These are phyloP conservation scores for Stegodyphus mimosarum DNA, from an alignment of 1,140 invertebrate genomes.

Conservation along the genomic window DNA sequence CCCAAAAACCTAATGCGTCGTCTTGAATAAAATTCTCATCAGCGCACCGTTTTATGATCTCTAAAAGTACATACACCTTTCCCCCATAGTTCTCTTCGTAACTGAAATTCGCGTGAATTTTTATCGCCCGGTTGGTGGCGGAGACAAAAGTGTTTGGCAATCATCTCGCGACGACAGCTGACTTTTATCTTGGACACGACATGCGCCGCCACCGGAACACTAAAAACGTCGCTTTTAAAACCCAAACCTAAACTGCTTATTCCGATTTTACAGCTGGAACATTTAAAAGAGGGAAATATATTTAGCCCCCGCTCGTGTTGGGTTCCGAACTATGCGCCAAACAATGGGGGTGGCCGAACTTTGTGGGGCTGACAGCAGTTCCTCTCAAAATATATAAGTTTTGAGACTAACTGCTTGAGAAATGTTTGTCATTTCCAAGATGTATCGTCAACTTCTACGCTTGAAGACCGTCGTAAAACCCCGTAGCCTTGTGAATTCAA, in stretches of 20 bases:
- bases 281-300: slow-evolving; percentile 39
- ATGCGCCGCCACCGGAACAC: slow-evolving; percentile 24
- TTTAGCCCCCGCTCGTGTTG: slow-evolving; percentile 10
- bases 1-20: too few relatives aligned
- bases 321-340: slow-evolving; percentile 1
- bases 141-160: slow-evolving; percentile 38
- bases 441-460: neutral
- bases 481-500: too few relatives aligned
- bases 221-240: slow-evolving; percentile 43
- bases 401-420: neutral
- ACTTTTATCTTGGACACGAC: slow-evolving; percentile 35
- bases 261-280: slow-evolving; percentile 42
- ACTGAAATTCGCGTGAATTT: neutral
- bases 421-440: neutral
- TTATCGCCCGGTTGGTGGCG: slow-evolving; percentile 25
- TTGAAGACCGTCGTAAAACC: too few relatives aligned
- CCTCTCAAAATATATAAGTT: too few relatives aligned
- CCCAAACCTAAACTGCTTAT: slow-evolving; percentile 46
- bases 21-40: too few relatives aligned
- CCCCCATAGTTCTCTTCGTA: too few relatives aligned
- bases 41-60: too few relatives aligned
- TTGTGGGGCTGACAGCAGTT: too few relatives aligned
- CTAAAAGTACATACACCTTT: too few relatives aligned
- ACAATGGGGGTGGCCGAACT: neutral
- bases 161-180: slow-evolving; percentile 29